These are phyloP conservation scores for Bimastos eiseni DNA, from an alignment of 2,888 invertebrate species.

Conservation along the genomic window DNA sequence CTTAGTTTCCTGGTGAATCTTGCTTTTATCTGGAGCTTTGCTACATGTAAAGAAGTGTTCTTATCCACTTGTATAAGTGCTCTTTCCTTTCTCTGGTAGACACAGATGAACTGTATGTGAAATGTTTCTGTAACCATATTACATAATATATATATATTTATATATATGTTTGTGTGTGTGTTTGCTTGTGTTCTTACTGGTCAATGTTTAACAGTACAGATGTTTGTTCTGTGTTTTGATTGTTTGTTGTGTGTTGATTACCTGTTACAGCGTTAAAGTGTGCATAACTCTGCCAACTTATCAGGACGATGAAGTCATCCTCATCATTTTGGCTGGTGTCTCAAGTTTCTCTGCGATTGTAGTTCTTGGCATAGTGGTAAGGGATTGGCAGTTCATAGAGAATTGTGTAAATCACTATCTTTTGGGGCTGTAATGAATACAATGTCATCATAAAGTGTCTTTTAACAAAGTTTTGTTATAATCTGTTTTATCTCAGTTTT, in stretches of 20 bases:
- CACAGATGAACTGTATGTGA: too few relatives aligned
- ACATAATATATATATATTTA: too few relatives aligned
- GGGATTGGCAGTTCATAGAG: not conserved
- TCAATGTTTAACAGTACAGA: not conserved
- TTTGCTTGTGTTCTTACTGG: not conserved
- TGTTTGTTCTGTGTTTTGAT: not conserved
- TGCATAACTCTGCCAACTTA: not conserved
- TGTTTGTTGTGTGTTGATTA: not conserved
- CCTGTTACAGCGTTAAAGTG: not conserved
- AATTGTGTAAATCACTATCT: not conserved
- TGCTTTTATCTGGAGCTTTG: too few relatives aligned
- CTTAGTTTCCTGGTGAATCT: too few relatives aligned
- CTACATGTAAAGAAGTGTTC: too few relatives aligned
- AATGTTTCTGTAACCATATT: too few relatives aligned
- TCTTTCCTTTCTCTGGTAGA: too few relatives aligned
- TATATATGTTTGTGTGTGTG: too few relatives aligned
- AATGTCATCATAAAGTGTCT: not conserved
- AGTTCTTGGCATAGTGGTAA: slow-evolving; percentile 16
- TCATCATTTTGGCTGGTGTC: slow-evolving; percentile 14
- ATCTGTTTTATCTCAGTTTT: not conserved
- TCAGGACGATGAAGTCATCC: not conserved
- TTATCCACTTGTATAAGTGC: too few relatives aligned
- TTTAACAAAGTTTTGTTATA: not conserved
- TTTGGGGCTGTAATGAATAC: not conserved
- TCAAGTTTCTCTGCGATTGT: slow-evolving; percentile 17